Percentiles rank a stretch among this genome's conserved stretches.
Evolutionary conservation across 2,797 vertebrate genomes (phyloP).

Genomic region (Pelodytes ibericus): DNA sequence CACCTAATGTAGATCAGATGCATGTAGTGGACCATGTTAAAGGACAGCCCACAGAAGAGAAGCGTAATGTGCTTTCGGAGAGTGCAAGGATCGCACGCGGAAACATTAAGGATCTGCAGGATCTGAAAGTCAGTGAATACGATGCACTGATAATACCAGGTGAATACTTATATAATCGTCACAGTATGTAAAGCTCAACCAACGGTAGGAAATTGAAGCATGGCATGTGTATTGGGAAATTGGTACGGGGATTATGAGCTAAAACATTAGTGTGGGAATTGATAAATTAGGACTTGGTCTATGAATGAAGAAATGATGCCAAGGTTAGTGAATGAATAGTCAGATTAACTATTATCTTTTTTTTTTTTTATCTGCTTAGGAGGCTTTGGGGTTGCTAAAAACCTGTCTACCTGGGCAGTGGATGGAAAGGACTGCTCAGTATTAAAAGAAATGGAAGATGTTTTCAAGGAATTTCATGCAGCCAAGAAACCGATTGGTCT

Average conservation of each 20-base stretch:
- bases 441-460: constrained; percentile 56
- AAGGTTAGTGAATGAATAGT: no score
- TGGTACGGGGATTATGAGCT: no score
- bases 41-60: constrained; percentile 78
- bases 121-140: constrained; percentile 70
- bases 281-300: no score
- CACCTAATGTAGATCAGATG: constrained; percentile 82
- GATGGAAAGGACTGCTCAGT: constrained; percentile 69
- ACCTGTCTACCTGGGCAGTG: constrained; percentile 76
- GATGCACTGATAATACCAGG: constrained; percentile 85
- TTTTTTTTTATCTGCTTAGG: constrained; percentile 58
- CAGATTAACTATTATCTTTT: no score
- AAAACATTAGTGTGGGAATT: no score
- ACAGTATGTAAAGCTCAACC: no score
- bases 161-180: constrained; percentile 61
- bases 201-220: no score
- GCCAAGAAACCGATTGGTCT: constrained; percentile 68
- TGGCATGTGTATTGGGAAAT: no score
- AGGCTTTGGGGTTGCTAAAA: constrained; percentile 88
- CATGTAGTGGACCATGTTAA: constrained; percentile 85
- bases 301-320: no score
- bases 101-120: constrained; percentile 76
- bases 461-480: constrained; percentile 61
- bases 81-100: constrained; percentile 88
- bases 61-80: constrained; percentile 82